A percentile compares a stretch with the other conserved stretches of the same genome.
These are phyloP conservation scores for Poicephalus meyeri DNA, from an alignment of 2,113 vertebrate species.

Conservation along the genomic window DNA sequence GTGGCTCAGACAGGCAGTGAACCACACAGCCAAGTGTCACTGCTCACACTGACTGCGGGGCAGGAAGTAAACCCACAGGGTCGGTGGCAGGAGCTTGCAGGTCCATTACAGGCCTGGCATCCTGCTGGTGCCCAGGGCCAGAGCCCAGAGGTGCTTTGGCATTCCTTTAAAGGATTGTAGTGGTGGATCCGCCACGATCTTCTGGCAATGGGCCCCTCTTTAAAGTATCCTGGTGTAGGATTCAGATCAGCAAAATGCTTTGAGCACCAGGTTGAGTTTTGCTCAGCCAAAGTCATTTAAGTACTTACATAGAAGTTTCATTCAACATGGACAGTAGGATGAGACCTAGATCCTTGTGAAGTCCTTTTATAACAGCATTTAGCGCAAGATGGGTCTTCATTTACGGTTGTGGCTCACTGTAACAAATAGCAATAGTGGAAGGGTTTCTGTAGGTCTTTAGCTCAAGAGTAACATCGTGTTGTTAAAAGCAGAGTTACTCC, in stretches of 20 bases:
- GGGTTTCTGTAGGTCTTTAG: background rate
- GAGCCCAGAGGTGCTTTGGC: background rate
- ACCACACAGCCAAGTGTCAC: background rate
- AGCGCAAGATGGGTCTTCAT: background rate
- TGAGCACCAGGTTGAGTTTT: background rate
- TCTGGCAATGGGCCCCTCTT: background rate
- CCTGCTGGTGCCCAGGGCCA: background rate
- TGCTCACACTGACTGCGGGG: background rate
- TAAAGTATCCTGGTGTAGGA: fast-evolving
- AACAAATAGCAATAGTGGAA: background rate
- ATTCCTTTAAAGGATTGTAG: background rate
- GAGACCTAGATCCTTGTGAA: background rate
- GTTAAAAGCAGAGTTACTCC: background rate
- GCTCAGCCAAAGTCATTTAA: background rate
- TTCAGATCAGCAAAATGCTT: background rate
- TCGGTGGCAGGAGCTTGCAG: background rate
- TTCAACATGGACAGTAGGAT: background rate
- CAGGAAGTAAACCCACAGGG: background rate
- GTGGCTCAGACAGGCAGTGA: background rate
- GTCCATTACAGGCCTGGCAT: background rate
- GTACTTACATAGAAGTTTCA: background rate
- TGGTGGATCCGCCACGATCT: background rate
- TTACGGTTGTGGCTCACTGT: background rate
- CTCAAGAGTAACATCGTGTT: background rate
- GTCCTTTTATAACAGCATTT: background rate